Conservation (phyloP, 2,888 invertebrate species). For the Meteorus cinctellus region DNA sequence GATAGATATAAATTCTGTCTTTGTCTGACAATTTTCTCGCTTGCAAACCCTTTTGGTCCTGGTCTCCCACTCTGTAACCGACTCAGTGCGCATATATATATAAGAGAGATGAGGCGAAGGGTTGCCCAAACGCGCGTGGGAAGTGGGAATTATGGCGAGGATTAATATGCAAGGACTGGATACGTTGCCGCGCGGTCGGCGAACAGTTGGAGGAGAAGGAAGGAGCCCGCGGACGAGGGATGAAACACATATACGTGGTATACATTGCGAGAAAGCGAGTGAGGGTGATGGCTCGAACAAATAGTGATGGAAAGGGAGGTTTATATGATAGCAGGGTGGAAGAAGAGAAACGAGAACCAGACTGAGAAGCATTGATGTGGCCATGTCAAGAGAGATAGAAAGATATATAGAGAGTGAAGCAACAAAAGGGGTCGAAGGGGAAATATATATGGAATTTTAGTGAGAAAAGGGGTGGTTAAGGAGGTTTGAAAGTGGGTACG, state of each 20-base stretch:
- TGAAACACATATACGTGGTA: conserved; percentile 14
- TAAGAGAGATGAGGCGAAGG: conserved; percentile 67
- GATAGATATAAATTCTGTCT: conserved; percentile 53
- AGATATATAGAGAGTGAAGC: conserved; percentile 59
- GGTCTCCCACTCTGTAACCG: conserved; percentile 52
- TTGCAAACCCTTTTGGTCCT: conserved; percentile 11
- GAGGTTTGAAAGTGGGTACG: conserved; percentile 44
- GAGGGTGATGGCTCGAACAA: conserved; percentile 1
- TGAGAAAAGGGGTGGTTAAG: conserved; percentile 40
- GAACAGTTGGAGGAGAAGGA: conserved; percentile 62
- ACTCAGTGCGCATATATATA: conserved; percentile 53
- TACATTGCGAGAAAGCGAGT: not conserved
- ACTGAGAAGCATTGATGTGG: conserved; percentile 48
- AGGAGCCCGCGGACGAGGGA: conserved; percentile 12
- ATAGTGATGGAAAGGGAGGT: conserved; percentile 1
- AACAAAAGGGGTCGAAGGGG: conserved; percentile 73
- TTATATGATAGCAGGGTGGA: conserved; percentile 49
- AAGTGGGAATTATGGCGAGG: conserved; percentile 74
- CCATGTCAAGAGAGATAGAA: conserved; percentile 55
- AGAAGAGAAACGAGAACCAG: conserved; percentile 43
- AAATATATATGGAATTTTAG: conserved; percentile 54
- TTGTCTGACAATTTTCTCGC: conserved; percentile 37
- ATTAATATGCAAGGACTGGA: conserved; percentile 74
- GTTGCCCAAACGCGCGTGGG: conserved; percentile 71
- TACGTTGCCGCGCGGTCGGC: conserved; percentile 65